Conservation (phyloP, 2,888 invertebrate species). For the Zygothrica quintamaculata region DNA sequence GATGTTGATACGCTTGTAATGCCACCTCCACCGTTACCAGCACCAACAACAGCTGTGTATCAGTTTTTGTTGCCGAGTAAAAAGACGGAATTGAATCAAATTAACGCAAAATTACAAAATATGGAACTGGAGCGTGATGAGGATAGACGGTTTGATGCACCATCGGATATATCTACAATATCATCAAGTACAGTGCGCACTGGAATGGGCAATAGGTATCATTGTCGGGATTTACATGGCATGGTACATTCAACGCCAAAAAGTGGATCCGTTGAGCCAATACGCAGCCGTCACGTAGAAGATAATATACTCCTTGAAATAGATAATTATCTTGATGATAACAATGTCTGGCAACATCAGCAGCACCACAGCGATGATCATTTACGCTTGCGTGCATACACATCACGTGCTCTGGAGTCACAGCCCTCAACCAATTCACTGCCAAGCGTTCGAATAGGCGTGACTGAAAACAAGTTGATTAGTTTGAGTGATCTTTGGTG, state of each 20-base stretch:
- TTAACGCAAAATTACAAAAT: conserved; percentile 78
- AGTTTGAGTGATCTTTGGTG: conserved; percentile 84
- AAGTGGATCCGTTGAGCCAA: conserved; percentile 49
- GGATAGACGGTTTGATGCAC: conserved; percentile 59
- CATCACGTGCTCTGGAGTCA: conserved; percentile 19
- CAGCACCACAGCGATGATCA: conserved; percentile 70
- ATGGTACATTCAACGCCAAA: conserved; percentile 83
- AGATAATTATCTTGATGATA: conserved; percentile 80
- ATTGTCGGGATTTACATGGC: conserved; percentile 50
- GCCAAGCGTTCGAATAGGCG: conserved; percentile 58
- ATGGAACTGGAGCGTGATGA: conserved; percentile 59
- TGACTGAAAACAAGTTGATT: conserved; percentile 70
- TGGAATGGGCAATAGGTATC: conserved; percentile 26
- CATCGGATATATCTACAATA: conserved; percentile 82
- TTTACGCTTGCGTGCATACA: conserved; percentile 31
- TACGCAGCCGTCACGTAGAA: conserved; percentile 27
- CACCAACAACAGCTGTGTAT: conserved; percentile 67
- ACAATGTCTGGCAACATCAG: conserved; percentile 53
- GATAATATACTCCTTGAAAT: conserved; percentile 81
- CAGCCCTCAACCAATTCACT: conserved; percentile 61
- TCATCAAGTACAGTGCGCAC: conserved; percentile 79
- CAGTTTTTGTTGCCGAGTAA: conserved; percentile 71
- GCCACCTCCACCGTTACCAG: conserved; percentile 54
- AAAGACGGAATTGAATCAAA: conserved; percentile 80
- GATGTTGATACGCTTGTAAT: conserved; percentile 63